These are phyloP conservation scores for Lepidurus packardi DNA, from an alignment of 1,140 invertebrate genomes.

Conservation along the genomic window DNA sequence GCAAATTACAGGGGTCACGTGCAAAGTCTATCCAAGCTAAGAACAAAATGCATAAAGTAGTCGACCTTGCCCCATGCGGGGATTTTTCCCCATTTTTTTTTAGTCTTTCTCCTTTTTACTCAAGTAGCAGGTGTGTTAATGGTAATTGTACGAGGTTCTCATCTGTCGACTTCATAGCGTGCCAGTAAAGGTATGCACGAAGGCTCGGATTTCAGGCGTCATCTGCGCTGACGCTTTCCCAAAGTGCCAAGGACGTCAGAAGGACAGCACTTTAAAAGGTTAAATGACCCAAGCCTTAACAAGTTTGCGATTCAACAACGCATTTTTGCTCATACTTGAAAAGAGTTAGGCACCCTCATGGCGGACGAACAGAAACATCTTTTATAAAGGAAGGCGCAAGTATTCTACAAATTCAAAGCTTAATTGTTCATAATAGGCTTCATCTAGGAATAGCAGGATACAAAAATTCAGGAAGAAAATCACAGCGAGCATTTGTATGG, in stretches of 20 bases:
- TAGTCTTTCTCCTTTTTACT: background rate
- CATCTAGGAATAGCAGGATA: too few species aligned
- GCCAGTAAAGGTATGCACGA: background rate
- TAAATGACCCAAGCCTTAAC: background rate
- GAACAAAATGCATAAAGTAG: background rate
- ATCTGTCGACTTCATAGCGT: background rate
- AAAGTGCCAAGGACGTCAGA: slow-evolving; percentile 7
- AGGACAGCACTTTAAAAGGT: slow-evolving; percentile 2
- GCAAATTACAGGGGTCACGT: too few species aligned
- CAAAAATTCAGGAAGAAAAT: too few species aligned
- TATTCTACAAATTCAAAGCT: too few species aligned
- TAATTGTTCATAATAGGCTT: too few species aligned
- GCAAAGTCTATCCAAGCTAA: background rate
- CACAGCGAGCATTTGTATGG: too few species aligned
- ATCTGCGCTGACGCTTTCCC: slow-evolving; percentile 10
- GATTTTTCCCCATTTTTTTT: background rate
- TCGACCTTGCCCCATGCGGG: slow-evolving; percentile 15
- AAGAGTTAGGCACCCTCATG: background rate
- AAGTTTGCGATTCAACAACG: background rate
- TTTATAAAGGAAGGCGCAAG: too few species aligned
- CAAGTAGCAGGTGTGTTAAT: background rate
- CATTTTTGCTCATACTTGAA: background rate
- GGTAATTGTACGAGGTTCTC: background rate
- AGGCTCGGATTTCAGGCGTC: slow-evolving; percentile 8
- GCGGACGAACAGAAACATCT: too few species aligned